Base-by-base conservation (phyloP, 1,140 invertebrate genomes). In the Ganaspis sp. region DNA sequence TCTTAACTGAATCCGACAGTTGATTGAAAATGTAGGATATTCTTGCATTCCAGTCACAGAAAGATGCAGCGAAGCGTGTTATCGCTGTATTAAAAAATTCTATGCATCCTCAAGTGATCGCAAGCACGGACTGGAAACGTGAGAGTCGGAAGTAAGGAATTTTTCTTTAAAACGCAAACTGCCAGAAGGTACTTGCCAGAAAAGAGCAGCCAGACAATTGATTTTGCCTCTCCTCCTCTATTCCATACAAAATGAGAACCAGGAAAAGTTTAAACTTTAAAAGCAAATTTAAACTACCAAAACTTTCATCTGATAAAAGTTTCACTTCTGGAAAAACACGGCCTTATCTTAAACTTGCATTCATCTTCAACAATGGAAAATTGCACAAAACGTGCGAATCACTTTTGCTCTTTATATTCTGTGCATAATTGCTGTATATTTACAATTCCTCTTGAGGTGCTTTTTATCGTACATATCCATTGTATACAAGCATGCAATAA, bases 81-180 rank as follows among this genome's bases (percentile, higher is more conserved):
- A 64, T 29, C 26, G 23, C 11, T 64, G 58, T 34, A 64, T 34
- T 64, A 64, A 64, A 64, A 64, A 64, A 64, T 64, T 34, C 23
- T 64, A 64, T 64, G 58, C 58, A 64, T 64, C 58, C 26, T 12
- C 26, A 64, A 64, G 54, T 29, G 54, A 64, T 64, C 21, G 54
- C 54, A 64, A 64, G 58, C 58, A 64, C 58, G 9, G 58, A 64
- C 58, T 64, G 23, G 23, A 64, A 64, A 64, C 58, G 58, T 64
- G 58, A 26, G 26, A 64, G 58, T 34, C 23, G 58, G 21, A 64
- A 64, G 21, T 64, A 34, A n/a, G 58, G 23, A 26, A 64, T 64
- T 64, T 64, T 64, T 49, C 45, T 64, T 64, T 26, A 9, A 64
- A 64, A 64, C 58, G 58, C 58, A 64, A 64, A 64, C 58, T 64